These are phyloP conservation scores for Scylla paramamosain DNA, from an alignment of 1,140 invertebrate species.

Conservation along the genomic window DNA sequence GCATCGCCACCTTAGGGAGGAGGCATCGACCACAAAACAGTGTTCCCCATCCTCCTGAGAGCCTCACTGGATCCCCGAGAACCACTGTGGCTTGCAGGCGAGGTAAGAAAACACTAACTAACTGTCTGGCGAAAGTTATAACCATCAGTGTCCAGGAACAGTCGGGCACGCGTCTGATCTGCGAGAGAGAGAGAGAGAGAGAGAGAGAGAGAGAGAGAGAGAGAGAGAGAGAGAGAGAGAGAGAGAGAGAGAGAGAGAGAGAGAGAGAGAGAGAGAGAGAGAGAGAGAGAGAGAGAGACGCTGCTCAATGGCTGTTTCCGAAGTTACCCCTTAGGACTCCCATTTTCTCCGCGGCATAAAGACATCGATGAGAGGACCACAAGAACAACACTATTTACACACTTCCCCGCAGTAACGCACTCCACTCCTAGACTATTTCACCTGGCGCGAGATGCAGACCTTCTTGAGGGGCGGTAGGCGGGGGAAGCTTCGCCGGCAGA, in stretches of 20 bases:
- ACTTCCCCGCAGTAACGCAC: constrained; percentile 1
- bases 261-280: neutral
- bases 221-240: neutral
- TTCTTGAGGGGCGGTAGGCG: neutral
- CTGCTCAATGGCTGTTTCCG: constrained; percentile 33
- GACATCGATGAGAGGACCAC: constrained; percentile 59
- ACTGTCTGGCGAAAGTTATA: neutral
- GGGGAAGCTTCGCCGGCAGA: neutral
- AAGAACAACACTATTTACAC: constrained; percentile 60
- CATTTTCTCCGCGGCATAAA: constrained; percentile 52
- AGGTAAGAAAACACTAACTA: constrained; percentile 35
- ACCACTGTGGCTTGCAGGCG: neutral
- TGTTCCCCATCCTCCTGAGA: neutral
- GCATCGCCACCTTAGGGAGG: neutral
- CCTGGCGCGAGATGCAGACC: neutral
- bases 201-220: neutral
- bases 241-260: neutral
- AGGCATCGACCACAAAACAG: neutral
- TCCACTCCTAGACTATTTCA: constrained; percentile 48
- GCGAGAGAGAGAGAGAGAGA: neutral
- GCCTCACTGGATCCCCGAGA: neutral
- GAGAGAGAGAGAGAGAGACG: neutral
- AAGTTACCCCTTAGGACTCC: constrained; percentile 46
- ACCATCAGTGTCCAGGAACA: constrained; percentile 19
- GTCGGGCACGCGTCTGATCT: neutral